Base-by-base conservation (phyloP, 2,113 vertebrate species). In the Sphaerodactylus townsendi region DNA sequence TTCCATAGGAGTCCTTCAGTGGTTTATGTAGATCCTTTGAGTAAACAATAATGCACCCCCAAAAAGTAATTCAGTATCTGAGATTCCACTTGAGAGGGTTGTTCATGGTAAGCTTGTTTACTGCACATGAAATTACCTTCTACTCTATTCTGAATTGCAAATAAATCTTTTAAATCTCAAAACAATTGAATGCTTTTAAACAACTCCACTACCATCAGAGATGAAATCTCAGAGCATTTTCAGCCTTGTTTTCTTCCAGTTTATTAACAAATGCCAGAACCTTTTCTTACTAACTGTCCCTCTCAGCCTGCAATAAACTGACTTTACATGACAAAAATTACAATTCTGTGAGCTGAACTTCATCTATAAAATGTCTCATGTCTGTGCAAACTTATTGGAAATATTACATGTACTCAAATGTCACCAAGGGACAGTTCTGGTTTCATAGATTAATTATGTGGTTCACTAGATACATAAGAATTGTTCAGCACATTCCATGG, bases 121-220 rank as follows among this genome's bases (percentile, higher is more conserved):
- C 87, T 87, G 35, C 71, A 77, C 46, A 82, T 53, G 72, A 79
- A 91, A 90, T 77, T 78, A 81, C 72, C 84, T 88, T 81, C 78
- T 88, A 82, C 62, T 81, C 77, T 81, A 72, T 87, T 85, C 82
- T 72, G 53, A 81, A 76, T 50, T 84, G 82, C 71, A 85, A 79
- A 88, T 81, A 79, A 70, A 72, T 77, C 77, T 88, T 87, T 87
- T 66, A 86, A 82, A 62, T 71, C 79, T 86, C 79, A 82, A 71
- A 71, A 86, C 79, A 86, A 62, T 77, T 86, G 85, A 77, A 86
- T 77, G 73, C 79, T 81, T 74, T 86, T 82, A 64, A 85, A 85
- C 41, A 72, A 78, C 68, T 66, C 65, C 53, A 64, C 50, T 77
- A 86, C 71, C 72, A 75, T 70, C n/a, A 39, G 41, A 64, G 35